Evolutionary conservation across 2,888 invertebrate species (phyloP).

Genomic region (Phytoseiulus persimilis): DNA sequence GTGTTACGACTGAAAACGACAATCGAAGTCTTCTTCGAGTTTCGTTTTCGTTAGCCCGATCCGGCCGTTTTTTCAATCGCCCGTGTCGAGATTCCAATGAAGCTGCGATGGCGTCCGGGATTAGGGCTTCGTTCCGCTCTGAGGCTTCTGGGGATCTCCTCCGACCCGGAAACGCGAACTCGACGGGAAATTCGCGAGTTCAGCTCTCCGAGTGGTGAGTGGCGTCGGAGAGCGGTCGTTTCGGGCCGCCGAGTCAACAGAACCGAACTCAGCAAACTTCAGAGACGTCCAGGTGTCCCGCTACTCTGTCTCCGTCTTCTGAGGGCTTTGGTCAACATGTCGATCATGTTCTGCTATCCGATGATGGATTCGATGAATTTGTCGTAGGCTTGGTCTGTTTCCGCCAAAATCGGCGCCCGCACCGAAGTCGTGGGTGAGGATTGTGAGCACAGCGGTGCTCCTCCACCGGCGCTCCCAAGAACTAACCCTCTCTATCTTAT

Average conservation of each 20-base stretch:
- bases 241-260: neutral
- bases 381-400: neutral
- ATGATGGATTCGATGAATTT: constrained; percentile 5
- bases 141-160: neutral
- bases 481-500: neutral
- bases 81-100: neutral
- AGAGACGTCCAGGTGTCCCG: neutral
- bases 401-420: neutral
- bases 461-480: neutral
- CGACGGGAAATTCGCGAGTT: neutral
- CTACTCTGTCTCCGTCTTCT: neutral
- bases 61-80: neutral
- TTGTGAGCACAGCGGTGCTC: neutral
- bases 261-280: neutral
- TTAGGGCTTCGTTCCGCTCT: neutral
- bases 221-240: neutral
- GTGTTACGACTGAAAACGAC: neutral
- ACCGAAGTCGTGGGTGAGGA: neutral
- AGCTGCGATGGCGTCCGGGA: neutral
- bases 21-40: neutral
- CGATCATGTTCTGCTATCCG: neutral
- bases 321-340: neutral
- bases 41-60: neutral
- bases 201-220: neutral
- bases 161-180: neutral